These are phyloP conservation scores for Okamejei kenojei DNA, from an alignment of 2,797 vertebrate genomes.

Conservation along the genomic window DNA sequence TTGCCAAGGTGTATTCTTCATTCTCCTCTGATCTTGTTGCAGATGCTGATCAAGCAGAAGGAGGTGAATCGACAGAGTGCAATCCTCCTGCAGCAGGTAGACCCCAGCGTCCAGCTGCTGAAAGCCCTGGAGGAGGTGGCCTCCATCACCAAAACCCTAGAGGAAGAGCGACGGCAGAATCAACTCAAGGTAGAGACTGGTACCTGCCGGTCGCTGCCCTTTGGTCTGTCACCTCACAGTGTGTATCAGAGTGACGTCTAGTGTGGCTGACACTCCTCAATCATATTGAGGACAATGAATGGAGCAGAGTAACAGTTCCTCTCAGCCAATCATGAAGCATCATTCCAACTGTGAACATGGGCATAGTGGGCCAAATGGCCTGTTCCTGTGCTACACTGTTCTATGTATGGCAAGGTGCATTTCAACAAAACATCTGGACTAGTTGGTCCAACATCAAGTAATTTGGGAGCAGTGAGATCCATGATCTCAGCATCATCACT, in stretches of 20 bases:
- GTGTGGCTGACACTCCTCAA: not conserved
- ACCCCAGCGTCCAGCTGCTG: slow-evolving; percentile 65
- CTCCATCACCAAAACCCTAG: slow-evolving; percentile 59
- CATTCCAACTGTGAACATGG: not conserved
- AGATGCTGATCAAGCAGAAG: slow-evolving; percentile 75
- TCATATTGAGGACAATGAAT: not conserved
- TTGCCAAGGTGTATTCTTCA: not conserved
- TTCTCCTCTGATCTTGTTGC: slow-evolving; percentile 3
- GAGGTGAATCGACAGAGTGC: slow-evolving; percentile 68
- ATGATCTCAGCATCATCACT: not conserved
- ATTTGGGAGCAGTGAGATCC: too few relatives aligned
- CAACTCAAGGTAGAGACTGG: slow-evolving; percentile 53
- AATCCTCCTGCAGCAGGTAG: slow-evolving; percentile 63
- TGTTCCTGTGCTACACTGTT: too few relatives aligned
- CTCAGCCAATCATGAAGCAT: not conserved
- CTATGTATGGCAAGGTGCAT: not conserved
- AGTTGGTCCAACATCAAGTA: not conserved
- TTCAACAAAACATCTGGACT: not conserved
- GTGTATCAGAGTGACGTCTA: not conserved
- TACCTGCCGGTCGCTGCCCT: too few relatives aligned
- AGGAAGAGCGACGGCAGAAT: slow-evolving; percentile 63
- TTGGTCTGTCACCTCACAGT: not conserved
- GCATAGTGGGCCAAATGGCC: too few relatives aligned
- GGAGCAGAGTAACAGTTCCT: not conserved
- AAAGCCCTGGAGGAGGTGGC: slow-evolving; percentile 65